Base-by-base conservation (phyloP, 1,140 invertebrate genomes). In the Steinernema khuongi region DNA sequence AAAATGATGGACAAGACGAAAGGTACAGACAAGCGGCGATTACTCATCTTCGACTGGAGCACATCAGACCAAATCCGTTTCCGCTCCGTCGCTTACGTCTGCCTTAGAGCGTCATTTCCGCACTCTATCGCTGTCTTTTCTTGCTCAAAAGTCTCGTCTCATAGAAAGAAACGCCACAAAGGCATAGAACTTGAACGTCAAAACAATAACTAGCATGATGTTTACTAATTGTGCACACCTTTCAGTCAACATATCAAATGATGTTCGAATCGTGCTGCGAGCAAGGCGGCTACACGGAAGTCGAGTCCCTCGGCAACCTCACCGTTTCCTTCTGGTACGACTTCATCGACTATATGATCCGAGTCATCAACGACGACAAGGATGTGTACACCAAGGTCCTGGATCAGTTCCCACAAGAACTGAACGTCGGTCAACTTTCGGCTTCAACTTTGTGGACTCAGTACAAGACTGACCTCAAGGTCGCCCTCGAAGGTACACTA, bases 381-480 rank as follows among this genome's bases (percentile, higher is more conserved):
- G 97, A 96, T 85, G 96, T 93, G 86, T 99, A 99, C 86, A 94
- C 94, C 4, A 93, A 94, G n/a, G 95, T 98, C 32, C 88, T 99
- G 33, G 99, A 97, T 88, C 96, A 99, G 89, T 90, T 90, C 83
- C 89, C 89, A 19, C 87, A 89, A 79, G 89, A 90, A 79, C 81
- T 90, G 17, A 89, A 90, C 81, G 87, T 90, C 36, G 89, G 89
- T 14, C 89, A 98, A 90, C 87, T 99, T 31, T 98, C 95, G 71
- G 95, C 96, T 31, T 91, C 93, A 17, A 96, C 93, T 2, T 94
- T 99, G 90, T 99, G 97, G 97, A 91, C 91, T 44, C 87, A 94
- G 31, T 99, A 99, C 86, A 94, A 94, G 30, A 91, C 96, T 31
- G 97, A 99, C 86, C 93, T 99, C 90, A 97, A 97, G 86, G 94